A percentile compares a stretch with the other conserved stretches of the same genome.
Evolutionary conservation across 2,888 invertebrate species (phyloP).

Genomic region (Nymphalis polychloros): DNA sequence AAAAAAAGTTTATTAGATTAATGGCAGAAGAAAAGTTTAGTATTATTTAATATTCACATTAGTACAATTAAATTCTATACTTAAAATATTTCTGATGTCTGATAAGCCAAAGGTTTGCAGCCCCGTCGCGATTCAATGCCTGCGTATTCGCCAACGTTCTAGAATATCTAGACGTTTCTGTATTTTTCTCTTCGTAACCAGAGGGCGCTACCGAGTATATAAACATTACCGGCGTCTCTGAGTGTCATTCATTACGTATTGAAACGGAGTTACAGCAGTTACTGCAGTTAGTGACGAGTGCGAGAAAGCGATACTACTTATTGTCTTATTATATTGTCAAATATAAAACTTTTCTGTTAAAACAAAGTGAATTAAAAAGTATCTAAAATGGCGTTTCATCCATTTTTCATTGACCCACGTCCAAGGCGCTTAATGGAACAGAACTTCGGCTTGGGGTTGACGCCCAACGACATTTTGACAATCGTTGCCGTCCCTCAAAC

Average conservation of each 20-base stretch:
- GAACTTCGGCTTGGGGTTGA: conserved; percentile 61
- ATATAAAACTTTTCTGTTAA: too few relatives aligned
- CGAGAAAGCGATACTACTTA: neutral
- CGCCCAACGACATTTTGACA: conserved; percentile 59
- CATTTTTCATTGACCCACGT: conserved; percentile 60
- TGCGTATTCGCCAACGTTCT: conserved; percentile 37
- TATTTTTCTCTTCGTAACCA: conserved; percentile 49
- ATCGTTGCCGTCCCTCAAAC: conserved; percentile 54
- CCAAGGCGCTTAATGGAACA: conserved; percentile 52
- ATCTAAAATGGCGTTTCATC: conserved; percentile 68
- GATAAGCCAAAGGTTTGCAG: conserved; percentile 45
- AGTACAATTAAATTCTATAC: too few relatives aligned
- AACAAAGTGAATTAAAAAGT: neutral
- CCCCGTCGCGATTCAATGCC: conserved; percentile 36
- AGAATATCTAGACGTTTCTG: conserved; percentile 52
- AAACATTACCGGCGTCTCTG: neutral
- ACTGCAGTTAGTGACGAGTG: neutral
- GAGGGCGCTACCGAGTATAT: conserved; percentile 51
- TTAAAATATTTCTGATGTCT: too few relatives aligned
- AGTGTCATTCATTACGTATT: conserved; percentile 40
- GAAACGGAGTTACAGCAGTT: neutral
- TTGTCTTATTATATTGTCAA: too few relatives aligned
- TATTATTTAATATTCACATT: conserved; percentile 2
- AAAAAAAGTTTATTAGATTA: too few relatives aligned
- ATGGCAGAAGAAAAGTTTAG: neutral